Percentiles rank a stretch among this genome's conserved stretches.
phyloP scores from a whole-genome alignment of 2,113 vertebrate genomes.

The Tapirus terrestris region DNA sequence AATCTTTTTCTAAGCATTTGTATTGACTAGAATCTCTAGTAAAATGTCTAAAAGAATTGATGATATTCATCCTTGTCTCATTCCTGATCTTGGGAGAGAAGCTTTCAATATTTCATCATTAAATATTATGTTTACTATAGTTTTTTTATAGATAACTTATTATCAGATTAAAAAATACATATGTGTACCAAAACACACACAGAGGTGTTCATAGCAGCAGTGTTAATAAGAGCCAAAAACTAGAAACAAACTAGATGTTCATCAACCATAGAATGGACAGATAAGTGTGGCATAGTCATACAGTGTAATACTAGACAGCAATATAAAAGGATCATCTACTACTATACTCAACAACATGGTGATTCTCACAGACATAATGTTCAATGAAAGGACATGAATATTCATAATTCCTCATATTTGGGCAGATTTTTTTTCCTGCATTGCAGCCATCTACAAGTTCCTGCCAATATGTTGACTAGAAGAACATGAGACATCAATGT shows the following conservation, averaged over 20 bases:
- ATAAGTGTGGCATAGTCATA: background rate
- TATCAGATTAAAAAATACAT: conserved; percentile 7
- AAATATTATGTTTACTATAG: background rate
- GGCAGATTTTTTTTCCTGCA: background rate
- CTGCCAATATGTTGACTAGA: background rate
- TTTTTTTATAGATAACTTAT: background rate
- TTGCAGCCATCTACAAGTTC: background rate
- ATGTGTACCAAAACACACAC: background rate
- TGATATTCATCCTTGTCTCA: background rate
- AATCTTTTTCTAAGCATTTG: background rate
- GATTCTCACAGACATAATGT: background rate
- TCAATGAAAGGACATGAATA: background rate
- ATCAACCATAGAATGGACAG: background rate
- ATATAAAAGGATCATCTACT: background rate
- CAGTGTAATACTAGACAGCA: background rate
- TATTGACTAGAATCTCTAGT: background rate
- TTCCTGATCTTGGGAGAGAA: background rate
- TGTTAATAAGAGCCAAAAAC: background rate
- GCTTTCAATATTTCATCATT: background rate
- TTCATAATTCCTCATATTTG: background rate
- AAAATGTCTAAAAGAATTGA: conserved; percentile 28
- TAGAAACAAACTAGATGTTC: background rate
- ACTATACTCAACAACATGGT: background rate
- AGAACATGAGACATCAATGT: background rate
- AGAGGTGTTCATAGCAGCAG: background rate